Evolutionary conservation across 2,888 invertebrate genomes (phyloP).

Genomic region (Microctonus aethiopoides): DNA sequence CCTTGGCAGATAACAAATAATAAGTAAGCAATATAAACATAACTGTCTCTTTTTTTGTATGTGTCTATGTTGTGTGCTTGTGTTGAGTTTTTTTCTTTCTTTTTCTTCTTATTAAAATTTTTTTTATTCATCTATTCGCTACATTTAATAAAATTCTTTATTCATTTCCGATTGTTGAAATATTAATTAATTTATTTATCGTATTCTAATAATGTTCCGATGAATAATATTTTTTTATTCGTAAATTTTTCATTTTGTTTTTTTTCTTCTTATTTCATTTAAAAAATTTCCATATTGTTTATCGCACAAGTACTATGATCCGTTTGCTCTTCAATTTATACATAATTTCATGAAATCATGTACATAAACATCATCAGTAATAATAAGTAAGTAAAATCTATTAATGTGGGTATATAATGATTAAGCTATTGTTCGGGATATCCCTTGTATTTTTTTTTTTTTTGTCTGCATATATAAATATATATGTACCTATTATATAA

Average conservation of each 20-base stretch:
- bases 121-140: too few relatives aligned
- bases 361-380: not conserved
- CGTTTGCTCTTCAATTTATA: conserved; percentile 43
- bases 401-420: conserved; percentile 46
- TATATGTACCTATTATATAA: conserved; percentile 50
- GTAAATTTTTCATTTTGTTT: conserved; percentile 1
- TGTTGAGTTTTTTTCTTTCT: conserved; percentile 13
- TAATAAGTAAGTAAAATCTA: conserved; percentile 46
- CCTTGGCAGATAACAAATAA: conserved; percentile 67
- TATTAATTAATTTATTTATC: too few relatives aligned
- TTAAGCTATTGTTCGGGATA: conserved; percentile 56
- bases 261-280: not conserved
- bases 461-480: conserved; percentile 35
- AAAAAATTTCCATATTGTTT: too few relatives aligned
- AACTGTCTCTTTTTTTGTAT: conserved; percentile 37
- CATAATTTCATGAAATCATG: conserved; percentile 29
- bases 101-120: conserved; percentile 46
- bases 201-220: too few relatives aligned
- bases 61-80: conserved; percentile 19
- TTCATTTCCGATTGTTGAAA: too few relatives aligned
- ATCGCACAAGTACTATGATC: conserved; percentile 47
- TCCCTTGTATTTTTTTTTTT: conserved; percentile 42
- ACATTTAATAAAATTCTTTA: conserved; percentile 35
- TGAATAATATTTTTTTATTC: too few relatives aligned
- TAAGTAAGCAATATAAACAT: conserved; percentile 66